phyloP scores from a whole-genome alignment of 2,113 vertebrate genomes.

The Rissa tridactyla region DNA sequence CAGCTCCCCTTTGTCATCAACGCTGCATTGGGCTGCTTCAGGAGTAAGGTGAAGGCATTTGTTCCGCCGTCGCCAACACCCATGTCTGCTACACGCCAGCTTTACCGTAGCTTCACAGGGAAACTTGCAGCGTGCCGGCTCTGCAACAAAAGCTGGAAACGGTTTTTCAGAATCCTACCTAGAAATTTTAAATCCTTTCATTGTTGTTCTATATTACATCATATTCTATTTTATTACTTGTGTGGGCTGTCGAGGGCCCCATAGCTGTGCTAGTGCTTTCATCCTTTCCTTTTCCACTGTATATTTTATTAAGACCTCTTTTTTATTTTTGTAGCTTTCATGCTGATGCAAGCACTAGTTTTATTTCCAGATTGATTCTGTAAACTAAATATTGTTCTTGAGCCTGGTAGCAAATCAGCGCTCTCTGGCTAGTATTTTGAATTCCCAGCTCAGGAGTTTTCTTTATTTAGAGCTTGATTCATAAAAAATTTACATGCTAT shows the following conservation, averaged over 20 bases:
- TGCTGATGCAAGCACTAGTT: conserved; percentile 65
- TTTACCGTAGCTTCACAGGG: not conserved
- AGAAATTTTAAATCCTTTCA: conserved; percentile 63
- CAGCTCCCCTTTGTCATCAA: not conserved
- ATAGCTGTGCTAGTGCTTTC: conserved; percentile 57
- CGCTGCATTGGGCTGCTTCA: fast-evolving
- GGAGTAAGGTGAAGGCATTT: not conserved
- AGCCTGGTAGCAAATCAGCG: conserved; percentile 62
- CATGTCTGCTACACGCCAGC: not conserved
- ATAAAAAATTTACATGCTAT: conserved; percentile 71
- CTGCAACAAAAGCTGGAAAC: conserved; percentile 58
- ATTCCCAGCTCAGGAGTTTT: conserved; percentile 67
- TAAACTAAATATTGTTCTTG: conserved; percentile 72
- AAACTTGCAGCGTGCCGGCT: not conserved
- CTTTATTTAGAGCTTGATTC: conserved; percentile 72
- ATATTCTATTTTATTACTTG: conserved; percentile 66
- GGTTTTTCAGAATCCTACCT: conserved; percentile 41
- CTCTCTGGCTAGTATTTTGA: conserved; percentile 59
- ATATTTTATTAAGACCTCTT: conserved; percentile 65
- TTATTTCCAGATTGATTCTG: conserved; percentile 70
- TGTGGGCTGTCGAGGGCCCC: conserved; percentile 37
- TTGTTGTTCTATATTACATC: conserved; percentile 66
- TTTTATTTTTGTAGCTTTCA: conserved; percentile 66
- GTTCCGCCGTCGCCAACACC: not conserved
- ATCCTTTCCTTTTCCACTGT: conserved; percentile 58